phyloP scores from a whole-genome alignment of 1,140 invertebrate species.

The Lordiphosa mommai region DNA sequence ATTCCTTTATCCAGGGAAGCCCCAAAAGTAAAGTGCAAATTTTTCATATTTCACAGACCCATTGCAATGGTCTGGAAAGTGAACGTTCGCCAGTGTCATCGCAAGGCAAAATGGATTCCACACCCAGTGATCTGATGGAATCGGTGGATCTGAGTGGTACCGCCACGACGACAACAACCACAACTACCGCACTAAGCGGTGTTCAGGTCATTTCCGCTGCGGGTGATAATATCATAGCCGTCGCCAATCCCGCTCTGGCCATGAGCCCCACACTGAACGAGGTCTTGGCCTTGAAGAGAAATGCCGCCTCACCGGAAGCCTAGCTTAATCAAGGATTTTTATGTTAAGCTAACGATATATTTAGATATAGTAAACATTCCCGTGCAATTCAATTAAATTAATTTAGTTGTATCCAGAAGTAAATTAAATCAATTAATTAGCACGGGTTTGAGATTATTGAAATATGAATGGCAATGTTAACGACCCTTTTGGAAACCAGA shows the following conservation, averaged over 20 bases:
- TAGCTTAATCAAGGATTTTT: conserved; percentile 14
- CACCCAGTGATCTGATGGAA: conserved; percentile 20
- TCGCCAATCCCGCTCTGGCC: conserved; percentile 90
- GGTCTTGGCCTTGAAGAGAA: conserved; percentile 60
- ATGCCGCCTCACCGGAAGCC: conserved; percentile 58
- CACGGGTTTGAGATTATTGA: no score
- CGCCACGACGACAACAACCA: not conserved
- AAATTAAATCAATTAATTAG: conserved; percentile 32
- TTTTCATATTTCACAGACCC: conserved; percentile 20
- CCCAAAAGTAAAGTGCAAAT: conserved; percentile 14
- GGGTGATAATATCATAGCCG: conserved; percentile 92
- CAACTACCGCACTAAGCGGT: conserved; percentile 79
- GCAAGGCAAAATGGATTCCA: conserved; percentile 16
- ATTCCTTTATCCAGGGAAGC: not conserved
- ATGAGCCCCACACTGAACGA: conserved; percentile 79
- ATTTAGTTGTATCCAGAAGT: conserved; percentile 14
- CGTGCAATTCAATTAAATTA: conserved; percentile 50
- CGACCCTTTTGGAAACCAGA: no score
- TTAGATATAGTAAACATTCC: conserved; percentile 22
- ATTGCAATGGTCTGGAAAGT: conserved; percentile 66
- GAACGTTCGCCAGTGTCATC: conserved; percentile 44
- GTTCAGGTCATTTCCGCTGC: conserved; percentile 90
- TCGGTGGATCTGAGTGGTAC: conserved; percentile 46
- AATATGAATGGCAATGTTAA: no score
- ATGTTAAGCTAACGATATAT: not conserved